Evolutionary conservation across 1,140 invertebrate species (phyloP).

Genomic region (Pissodes strobi): DNA sequence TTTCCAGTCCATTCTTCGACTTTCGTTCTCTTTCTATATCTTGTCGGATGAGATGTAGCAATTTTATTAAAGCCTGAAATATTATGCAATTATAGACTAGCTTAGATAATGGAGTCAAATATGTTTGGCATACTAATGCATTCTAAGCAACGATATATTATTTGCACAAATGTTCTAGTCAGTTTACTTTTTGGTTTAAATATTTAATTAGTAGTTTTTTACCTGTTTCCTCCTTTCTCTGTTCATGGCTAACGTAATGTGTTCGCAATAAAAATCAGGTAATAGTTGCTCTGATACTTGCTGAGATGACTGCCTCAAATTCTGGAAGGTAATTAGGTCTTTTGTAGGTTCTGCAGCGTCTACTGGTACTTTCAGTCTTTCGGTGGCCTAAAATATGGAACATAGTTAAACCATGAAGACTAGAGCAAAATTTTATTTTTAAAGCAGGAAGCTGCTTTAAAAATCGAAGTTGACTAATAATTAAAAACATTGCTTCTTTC

Average conservation of each 20-base stretch:
- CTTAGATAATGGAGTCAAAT: no score
- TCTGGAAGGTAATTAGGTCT: slow-evolving; percentile 72
- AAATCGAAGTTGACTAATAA: no score
- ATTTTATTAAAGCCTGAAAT: slow-evolving; percentile 72
- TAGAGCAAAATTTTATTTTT: no score
- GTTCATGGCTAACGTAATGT: slow-evolving; percentile 92
- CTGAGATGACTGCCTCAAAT: slow-evolving; percentile 62
- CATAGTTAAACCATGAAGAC: no score
- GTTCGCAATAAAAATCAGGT: slow-evolving; percentile 94
- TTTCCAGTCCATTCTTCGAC: slow-evolving; percentile 84
- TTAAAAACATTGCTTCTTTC: no score
- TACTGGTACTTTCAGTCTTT: slow-evolving; percentile 71
- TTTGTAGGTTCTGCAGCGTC: slow-evolving; percentile 70
- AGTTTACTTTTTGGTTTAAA: no score
- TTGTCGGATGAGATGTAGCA: slow-evolving; percentile 79
- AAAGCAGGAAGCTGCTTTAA: no score
- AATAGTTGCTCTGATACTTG: slow-evolving; percentile 75
- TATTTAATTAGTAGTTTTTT: no score
- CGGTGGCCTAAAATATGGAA: slow-evolving; percentile 69
- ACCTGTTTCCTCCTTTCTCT: slow-evolving; percentile 76
- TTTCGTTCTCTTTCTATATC: slow-evolving; percentile 85
- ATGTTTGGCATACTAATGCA: no score
- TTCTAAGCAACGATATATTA: no score
- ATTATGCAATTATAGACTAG: no score
- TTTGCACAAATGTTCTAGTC: no score